Base-by-base conservation (phyloP, 2,113 vertebrate genomes). In the Saimiri boliviensis region DNA sequence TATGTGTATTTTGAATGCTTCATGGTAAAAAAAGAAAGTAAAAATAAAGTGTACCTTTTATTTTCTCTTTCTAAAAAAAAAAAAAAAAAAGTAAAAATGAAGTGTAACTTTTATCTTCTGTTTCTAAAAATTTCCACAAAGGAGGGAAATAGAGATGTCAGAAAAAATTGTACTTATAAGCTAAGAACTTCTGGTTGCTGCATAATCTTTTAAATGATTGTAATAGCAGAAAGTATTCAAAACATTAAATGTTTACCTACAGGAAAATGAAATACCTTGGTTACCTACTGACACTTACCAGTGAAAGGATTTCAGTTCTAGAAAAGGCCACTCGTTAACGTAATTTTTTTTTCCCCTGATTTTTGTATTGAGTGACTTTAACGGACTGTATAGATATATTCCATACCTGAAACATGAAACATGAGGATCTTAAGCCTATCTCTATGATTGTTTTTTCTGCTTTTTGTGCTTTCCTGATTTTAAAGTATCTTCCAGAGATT, bases 41-140 rank as follows among this genome's bases (percentile, higher is more conserved):
- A 21, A 56, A 56, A 56, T 21, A 56, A 56, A 21, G 7, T 56
- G 20, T 56, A 56, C 20, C 20, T 56, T 56, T 56, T 56, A 56
- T 91, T 42, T 83, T n/a, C 32, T 76, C 32, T 93, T 96, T 58
- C 79, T 95, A 80, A 97, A 92, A 80, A 32, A 58, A 56, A 54
- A 94, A 83, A 47, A 49, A 49, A 23, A 58, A 58, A 94, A 87
- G 32, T 76, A 79, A 93, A 94, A 94, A 56, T 96, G 45, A 94
- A 97, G 10, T 42, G 3, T 89, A 58, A 19, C 60, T 94, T 96
- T 86, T 88, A 70, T 91, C 42, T 83, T n/a, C 32, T 76, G 37
- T 93, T 95, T 58, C 79, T 95, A 85, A 97, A 92, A 80, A 32
- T 94, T 88, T 97, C 40, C 76, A 32, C 81, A 93, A 42, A 76